Conservation (phyloP, 1,140 invertebrate species). For the Ceratoteleas bidentatus region DNA sequence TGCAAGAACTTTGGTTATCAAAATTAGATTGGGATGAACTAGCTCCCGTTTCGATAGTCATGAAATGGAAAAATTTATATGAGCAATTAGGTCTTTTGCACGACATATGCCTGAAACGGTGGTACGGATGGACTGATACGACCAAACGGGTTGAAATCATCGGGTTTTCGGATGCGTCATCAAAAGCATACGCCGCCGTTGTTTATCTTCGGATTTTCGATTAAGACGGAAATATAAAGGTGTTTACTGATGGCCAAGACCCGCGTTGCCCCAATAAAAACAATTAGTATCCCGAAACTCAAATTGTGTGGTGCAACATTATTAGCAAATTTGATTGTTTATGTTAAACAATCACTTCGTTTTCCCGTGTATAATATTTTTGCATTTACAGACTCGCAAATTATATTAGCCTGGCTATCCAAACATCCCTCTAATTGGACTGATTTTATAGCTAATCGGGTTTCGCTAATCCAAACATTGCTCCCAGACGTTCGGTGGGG, state of each 20-base stretch:
- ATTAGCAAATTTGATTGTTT: background rate
- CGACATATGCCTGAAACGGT: background rate
- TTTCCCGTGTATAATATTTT: background rate
- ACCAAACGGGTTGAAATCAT: background rate
- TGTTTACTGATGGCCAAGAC: background rate
- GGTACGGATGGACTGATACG: background rate
- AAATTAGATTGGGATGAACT: background rate
- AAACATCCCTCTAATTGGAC: background rate
- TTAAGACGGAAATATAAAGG: background rate
- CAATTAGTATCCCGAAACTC: background rate
- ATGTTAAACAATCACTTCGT: background rate
- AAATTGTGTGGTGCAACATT: background rate
- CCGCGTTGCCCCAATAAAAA: background rate
- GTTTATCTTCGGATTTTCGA: background rate
- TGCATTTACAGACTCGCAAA: background rate
- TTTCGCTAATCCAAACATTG: background rate
- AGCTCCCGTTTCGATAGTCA: background rate
- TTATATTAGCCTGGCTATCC: background rate
- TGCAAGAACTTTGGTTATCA: too few relatives aligned
- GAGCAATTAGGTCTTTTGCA: background rate
- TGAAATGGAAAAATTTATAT: background rate
- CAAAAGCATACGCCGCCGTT: background rate
- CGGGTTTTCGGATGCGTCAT: background rate
- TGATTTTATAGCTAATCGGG: background rate
- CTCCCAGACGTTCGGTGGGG: background rate